Base-by-base conservation (phyloP, 2,797 vertebrate genomes). In the Salarias fasciatus region DNA sequence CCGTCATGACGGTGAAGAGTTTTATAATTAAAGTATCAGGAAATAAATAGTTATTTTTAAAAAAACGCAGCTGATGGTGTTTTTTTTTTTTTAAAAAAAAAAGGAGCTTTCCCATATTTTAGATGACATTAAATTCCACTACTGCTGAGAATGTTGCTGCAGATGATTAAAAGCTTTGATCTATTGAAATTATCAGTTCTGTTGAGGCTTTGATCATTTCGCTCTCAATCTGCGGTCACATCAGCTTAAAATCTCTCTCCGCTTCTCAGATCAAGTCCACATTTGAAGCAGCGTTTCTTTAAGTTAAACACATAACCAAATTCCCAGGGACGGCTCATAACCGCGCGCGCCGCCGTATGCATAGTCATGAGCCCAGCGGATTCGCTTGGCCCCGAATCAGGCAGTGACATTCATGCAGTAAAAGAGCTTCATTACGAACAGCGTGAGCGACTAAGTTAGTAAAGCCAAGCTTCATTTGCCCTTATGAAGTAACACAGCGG, bases 251-350 rank as follows among this genome's bases (percentile, higher is more conserved):
- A 74, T 57, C 37, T 52, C 30, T 13, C 12, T 45, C 63, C 54
- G 44, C 64, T 68, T 30, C 7, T 2, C 63, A 47, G 79, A 84
- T 81, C 59, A 77, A 80, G 77, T 47, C 38, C 53, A 12, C 66
- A 66, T 62, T 67, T 57, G 77, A 74, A 80, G 48, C 33, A 41
- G 6, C 45, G 46, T 63, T 80, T 48, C 13, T 28, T 31, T 24
- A 76, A 37, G 79, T 80, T 57, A 65, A 73, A 77, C 29, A 24
- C 18, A 54, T n/a, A 66, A 63, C 49, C 51, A 2, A 2, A 24
- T 24, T 24, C 18, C 24, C 15, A 41, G 28, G 43, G 50, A 68
- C 40, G 30, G 45, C 11, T 65, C 11, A 61, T 49, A 63, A 63
- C 40, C 18, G 46, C 14, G 53, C 30, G 46, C 12, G 1, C 10